Evolutionary conservation across 2,113 vertebrate species (phyloP).

Genomic region (Eurypyga helias): DNA sequence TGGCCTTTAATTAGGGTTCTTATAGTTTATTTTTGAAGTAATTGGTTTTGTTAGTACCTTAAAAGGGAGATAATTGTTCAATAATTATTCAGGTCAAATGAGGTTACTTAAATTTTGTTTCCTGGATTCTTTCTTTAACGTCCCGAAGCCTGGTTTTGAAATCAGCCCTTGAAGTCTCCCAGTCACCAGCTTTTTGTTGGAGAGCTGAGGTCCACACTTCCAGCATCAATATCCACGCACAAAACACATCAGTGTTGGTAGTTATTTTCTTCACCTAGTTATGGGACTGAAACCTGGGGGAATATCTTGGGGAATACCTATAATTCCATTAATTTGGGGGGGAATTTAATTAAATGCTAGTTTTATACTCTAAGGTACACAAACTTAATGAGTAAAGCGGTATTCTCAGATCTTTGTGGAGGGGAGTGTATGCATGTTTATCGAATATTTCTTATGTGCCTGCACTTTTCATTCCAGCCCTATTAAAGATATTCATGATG

Average conservation of each 20-base stretch:
- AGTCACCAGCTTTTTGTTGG: neutral
- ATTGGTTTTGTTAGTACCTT: neutral
- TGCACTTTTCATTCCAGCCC: conserved; percentile 80
- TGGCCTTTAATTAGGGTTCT: neutral
- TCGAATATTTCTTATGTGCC: neutral
- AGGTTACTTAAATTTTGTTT: neutral
- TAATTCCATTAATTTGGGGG: conserved; percentile 53
- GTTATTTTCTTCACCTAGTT: conserved; percentile 19
- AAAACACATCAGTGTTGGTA: neutral
- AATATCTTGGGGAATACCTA: conserved; percentile 70
- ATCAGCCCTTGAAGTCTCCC: neutral
- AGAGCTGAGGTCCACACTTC: neutral
- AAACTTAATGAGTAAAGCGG: conserved; percentile 73
- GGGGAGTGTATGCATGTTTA: neutral
- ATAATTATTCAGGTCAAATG: neutral
- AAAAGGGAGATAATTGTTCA: neutral
- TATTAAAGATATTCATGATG: conserved; percentile 93
- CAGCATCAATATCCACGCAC: neutral
- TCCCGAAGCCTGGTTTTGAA: neutral
- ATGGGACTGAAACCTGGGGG: conserved; percentile 35
- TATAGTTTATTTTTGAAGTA: neutral
- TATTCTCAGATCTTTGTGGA: conserved; percentile 54
- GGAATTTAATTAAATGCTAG: conserved; percentile 74
- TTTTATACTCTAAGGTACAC: conserved; percentile 71
- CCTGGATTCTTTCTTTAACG: neutral